phyloP scores from a whole-genome alignment of 1,140 invertebrate species.

The Achroia grisella region DNA sequence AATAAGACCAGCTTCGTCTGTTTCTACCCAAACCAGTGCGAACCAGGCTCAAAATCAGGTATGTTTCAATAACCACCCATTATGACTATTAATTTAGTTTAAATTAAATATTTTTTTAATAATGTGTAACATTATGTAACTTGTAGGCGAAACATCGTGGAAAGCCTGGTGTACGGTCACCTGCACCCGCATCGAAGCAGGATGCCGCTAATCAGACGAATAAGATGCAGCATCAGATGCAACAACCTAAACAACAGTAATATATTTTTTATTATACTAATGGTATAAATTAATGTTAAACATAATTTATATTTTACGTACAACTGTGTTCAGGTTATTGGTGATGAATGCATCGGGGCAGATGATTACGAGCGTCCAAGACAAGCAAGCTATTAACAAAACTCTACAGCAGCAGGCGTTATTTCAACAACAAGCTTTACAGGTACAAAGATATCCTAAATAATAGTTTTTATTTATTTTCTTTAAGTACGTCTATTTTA shows the following conservation, averaged over 20 bases:
- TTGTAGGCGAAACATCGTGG: slow-evolving; percentile 63
- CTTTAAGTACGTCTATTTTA: too few relatives aligned
- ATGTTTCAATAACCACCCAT: slow-evolving; percentile 5
- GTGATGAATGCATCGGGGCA: slow-evolving; percentile 74
- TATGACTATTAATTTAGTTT: too few relatives aligned
- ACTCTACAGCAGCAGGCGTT: slow-evolving; percentile 56
- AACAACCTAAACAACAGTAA: slow-evolving; percentile 60
- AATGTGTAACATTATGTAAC: too few relatives aligned
- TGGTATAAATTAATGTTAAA: neutral
- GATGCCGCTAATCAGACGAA: slow-evolving; percentile 82
- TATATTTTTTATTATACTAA: too few relatives aligned
- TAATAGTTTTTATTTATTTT: too few relatives aligned
- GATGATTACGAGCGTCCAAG: slow-evolving; percentile 63
- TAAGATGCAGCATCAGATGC: slow-evolving; percentile 60
- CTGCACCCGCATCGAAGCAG: slow-evolving; percentile 77
- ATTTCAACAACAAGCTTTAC: slow-evolving; percentile 53
- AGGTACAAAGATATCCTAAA: slow-evolving; percentile 24
- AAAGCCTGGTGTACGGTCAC: slow-evolving; percentile 75
- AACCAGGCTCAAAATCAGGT: slow-evolving; percentile 77
- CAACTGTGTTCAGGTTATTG: slow-evolving; percentile 55
- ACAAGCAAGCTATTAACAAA: slow-evolving; percentile 48
- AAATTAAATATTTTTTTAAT: too few relatives aligned
- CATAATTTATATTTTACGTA: slow-evolving; percentile 7
- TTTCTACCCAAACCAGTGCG: slow-evolving; percentile 83
- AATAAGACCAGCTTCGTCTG: slow-evolving; percentile 81